Conservation (phyloP, 2,888 invertebrate genomes). For the Thyatira batis region DNA sequence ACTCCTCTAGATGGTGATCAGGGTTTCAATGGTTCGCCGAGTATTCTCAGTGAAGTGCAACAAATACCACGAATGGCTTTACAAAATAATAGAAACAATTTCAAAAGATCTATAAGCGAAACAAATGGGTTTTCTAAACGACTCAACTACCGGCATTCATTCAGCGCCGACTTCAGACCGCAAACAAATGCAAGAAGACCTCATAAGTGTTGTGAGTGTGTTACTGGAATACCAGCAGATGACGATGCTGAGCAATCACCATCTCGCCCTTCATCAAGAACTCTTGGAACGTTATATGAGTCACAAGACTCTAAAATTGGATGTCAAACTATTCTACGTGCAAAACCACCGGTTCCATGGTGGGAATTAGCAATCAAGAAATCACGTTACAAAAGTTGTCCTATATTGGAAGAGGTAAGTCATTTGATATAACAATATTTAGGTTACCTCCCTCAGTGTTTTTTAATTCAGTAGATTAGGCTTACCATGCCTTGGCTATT, state of each 20-base stretch:
- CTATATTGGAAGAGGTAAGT: conserved; percentile 86
- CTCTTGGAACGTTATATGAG: conserved; percentile 75
- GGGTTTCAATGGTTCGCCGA: conserved; percentile 58
- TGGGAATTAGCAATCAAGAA: conserved; percentile 93
- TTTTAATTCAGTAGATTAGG: too few species aligned
- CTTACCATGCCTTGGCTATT: too few species aligned
- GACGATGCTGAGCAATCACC: conserved; percentile 53
- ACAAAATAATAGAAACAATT: conserved; percentile 72
- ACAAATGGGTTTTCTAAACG: conserved; percentile 74
- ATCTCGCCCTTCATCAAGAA: conserved; percentile 65
- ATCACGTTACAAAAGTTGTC: conserved; percentile 91
- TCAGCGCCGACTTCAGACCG: conserved; percentile 70
- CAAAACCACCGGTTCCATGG: conserved; percentile 91
- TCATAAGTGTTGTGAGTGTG: conserved; percentile 78
- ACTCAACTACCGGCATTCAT: conserved; percentile 76
- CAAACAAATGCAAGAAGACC: conserved; percentile 58
- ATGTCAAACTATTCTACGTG: conserved; percentile 84
- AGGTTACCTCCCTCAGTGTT: background rate
- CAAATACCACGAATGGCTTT: conserved; percentile 74
- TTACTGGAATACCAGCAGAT: conserved; percentile 73
- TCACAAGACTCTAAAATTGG: conserved; percentile 86
- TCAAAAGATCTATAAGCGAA: conserved; percentile 75
- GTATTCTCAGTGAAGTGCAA: conserved; percentile 67
- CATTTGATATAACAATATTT: conserved; percentile 10
- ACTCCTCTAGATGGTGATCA: conserved; percentile 69